Evolutionary conservation across 2,888 invertebrate genomes (phyloP), one percentile per base, ranked within the genome.

Genomic region (Andrena dorsata): DNA sequence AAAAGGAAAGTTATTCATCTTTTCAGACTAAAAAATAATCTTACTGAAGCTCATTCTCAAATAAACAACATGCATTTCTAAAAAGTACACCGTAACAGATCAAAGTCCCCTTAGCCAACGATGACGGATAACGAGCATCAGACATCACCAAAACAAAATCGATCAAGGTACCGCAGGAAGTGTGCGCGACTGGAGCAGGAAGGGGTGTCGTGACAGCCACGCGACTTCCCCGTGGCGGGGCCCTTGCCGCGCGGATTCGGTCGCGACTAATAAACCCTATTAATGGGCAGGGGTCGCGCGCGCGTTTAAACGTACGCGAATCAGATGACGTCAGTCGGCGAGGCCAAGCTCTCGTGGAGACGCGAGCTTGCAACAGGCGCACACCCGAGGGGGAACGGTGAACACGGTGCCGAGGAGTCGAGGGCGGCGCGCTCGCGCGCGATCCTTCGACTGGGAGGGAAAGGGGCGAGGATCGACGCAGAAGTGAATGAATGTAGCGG

Each of bases 401-500:
- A 82, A 88, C 83, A 85, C 86, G 77, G 65, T 79, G 41, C 72
- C 56, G 70, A 53, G 41, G 58, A 74, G 60, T 58, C 79, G 81
- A 66, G 69, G 81, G 72, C 64, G 72, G 30, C 68, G 69, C 70
- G 84, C 80, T 69, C 73, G 47, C 65, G 69, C 73, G 84, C 80
- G 74, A 76, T 82, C 71, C 78, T 84, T 63, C 64, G 72, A 79
- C 71, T 41, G 32, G 53, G 68, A 60, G 83, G 58, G 65, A 84
- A 81, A 76, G 76, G 73, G 77, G 76, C 78, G 84, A 85, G 81
- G 83, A 80, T 76, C 80, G 79, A 82, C 65, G 86, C 74, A 91
- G 90, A 91, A 92, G 89, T 92, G 92, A 92, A 92, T 92, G 92
- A 92, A 92, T 91, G 91, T 89, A 88, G 88, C 89, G 88, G 86